Evolutionary conservation across 2,797 vertebrate species (phyloP), one percentile per base, ranked within the genome.

Genomic region (Chrysocyon brachyurus): DNA sequence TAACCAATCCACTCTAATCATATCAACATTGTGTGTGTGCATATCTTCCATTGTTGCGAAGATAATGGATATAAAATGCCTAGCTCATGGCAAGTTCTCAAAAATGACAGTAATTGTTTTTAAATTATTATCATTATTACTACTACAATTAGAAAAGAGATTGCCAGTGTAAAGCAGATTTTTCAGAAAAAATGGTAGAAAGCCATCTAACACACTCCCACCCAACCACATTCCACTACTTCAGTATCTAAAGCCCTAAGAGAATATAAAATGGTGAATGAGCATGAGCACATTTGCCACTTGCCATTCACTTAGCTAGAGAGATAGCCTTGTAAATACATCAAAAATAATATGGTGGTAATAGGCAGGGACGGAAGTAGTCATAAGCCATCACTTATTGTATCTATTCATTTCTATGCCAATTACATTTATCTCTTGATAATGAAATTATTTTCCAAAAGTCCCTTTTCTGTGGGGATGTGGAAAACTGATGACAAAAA

Each of bases 1-100:
- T 72, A 95, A 90, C 49, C 57, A 75, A 94, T 19, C 59, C 56
- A 84, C 49, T 75, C 66, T 78, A 92, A 66, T 95, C 91, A 56
- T 16, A 86, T 59, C 33, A 92, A 79, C 21, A 22, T 21, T 72
- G 17, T 73, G 66, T 86, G 46, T 61, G 66, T 33, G 40, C 40
- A 46, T 82, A 33, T 52, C 31, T 93, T 77, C 73, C 19, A 61
- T 73, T 84, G 49, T 72, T 75, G 12, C 40, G n/a, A 94, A 93
- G 79, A 63, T 84, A 87, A 94, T 77, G 6, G 59, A 87, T 72
- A 91, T 12, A 91, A 96, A 96, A 91, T 96, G 31, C 36, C 61
- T 22, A 93, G 54, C 26, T 81, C 12, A 57, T 83, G 40, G n/a
- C 61, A 87, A 87, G 31, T 4, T 11, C 52, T 90, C 36, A 70